Conservation (phyloP, 2,113 vertebrate species). For the Malurus melanocephalus region DNA sequence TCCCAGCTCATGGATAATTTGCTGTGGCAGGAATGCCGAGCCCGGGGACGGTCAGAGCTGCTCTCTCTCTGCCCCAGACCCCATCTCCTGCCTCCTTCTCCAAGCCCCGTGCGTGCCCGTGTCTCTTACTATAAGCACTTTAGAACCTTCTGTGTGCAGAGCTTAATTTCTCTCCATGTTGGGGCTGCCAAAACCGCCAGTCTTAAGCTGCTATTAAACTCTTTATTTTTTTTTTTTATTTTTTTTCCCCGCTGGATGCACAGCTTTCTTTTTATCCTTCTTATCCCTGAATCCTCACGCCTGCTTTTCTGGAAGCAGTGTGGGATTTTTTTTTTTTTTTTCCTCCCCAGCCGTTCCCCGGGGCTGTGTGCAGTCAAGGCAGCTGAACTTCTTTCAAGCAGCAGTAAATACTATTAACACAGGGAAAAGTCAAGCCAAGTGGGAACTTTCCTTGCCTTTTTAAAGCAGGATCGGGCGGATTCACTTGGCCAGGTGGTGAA, state of each 20-base stretch:
- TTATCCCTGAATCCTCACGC: neutral
- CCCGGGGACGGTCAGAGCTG: neutral
- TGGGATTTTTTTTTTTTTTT: neutral
- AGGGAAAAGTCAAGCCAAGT: neutral
- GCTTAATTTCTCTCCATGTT: slow-evolving; percentile 8
- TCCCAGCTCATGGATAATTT: rapidly evolving
- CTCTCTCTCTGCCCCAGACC: neutral
- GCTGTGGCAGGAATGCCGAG: neutral
- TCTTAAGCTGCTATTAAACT: slow-evolving; percentile 19
- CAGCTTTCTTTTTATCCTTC: slow-evolving; percentile 5
- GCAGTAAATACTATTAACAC: neutral
- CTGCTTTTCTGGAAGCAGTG: neutral
- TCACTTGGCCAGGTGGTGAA: neutral
- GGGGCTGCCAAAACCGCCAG: neutral
- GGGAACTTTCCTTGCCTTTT: neutral
- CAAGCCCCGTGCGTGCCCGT: neutral
- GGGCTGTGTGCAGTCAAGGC: neutral
- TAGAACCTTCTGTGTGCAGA: slow-evolving; percentile 26
- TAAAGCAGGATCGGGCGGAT: neutral
- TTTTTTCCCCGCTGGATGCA: neutral
- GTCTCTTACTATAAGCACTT: slow-evolving; percentile 23
- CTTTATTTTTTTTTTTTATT: neutral
- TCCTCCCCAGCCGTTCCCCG: rapidly evolving
- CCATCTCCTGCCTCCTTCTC: neutral
- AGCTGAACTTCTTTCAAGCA: neutral